phyloP scores from a whole-genome alignment of 64 coral and sea anemone species.

The Hydrozoanthus tunicans region DNA sequence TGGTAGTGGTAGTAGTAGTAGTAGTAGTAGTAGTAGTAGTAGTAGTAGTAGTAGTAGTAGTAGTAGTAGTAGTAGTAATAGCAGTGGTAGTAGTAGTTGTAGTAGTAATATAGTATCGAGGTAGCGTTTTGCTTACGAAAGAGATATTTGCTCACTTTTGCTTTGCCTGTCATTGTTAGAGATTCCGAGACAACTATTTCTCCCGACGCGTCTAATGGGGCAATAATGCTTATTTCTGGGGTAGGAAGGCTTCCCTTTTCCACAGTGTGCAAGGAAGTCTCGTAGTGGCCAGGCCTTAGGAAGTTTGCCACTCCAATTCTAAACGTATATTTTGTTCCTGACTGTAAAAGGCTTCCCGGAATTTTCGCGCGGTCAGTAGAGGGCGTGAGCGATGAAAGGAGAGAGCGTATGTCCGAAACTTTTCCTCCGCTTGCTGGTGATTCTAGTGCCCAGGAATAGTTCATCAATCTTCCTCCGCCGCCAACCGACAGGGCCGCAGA shows the following conservation, averaged over 20 bases:
- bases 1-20: too few species aligned
- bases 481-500: constrained; percentile 71
- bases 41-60: too few species aligned
- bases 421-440: not conserved
- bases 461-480: constrained; percentile 61
- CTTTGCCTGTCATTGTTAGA: constrained; percentile 34
- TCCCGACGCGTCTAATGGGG: constrained; percentile 26
- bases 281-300: constrained; percentile 3
- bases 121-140: not conserved
- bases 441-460: constrained; percentile 53
- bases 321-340: constrained; percentile 53
- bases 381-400: not conserved
- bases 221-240: constrained; percentile 43
- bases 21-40: too few species aligned
- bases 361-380: constrained; percentile 34
- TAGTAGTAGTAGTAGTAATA: too few species aligned
- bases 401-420: not conserved
- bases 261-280: constrained; percentile 32
- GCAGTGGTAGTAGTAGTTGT: too few species aligned
- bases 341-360: constrained; percentile 4
- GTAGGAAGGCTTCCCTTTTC: constrained; percentile 31
- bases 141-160: constrained; percentile 28
- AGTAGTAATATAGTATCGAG: not conserved
- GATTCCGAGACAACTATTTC: constrained; percentile 47
- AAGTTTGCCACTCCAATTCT: constrained; percentile 62